These are phyloP conservation scores for Bilobella aurantiaca DNA, from an alignment of 1,140 invertebrate species.

Conservation along the genomic window DNA sequence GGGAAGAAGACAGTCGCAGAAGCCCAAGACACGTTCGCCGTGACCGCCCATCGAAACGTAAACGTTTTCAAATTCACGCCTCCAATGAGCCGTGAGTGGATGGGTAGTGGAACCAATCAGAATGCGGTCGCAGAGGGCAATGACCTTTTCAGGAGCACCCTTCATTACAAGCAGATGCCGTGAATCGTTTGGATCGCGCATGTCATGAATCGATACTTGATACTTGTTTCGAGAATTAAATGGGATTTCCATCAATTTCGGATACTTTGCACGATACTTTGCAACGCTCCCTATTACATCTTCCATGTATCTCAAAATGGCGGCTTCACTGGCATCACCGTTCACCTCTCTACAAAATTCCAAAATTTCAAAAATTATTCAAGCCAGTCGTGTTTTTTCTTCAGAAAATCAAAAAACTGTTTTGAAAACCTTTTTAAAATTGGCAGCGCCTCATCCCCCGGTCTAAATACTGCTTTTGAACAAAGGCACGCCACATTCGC, in stretches of 20 bases:
- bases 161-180: constrained; percentile 33
- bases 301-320: constrained; percentile 63
- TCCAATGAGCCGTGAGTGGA: constrained; percentile 46
- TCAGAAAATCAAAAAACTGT: not conserved
- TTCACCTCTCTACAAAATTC: constrained; percentile 6
- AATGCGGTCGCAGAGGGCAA: constrained; percentile 52
- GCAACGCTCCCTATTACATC: constrained; percentile 34
- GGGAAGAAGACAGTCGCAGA: constrained; percentile 42
- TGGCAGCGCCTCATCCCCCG: constrained; percentile 46
- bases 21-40: constrained; percentile 49
- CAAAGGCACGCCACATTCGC: constrained; percentile 60
- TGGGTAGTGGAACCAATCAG: constrained; percentile 46
- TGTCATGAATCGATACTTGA: constrained; percentile 14
- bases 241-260: constrained; percentile 38
- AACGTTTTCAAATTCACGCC: constrained; percentile 49
- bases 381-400: not conserved
- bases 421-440: constrained; percentile 19
- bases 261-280: constrained; percentile 31
- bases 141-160: constrained; percentile 56
- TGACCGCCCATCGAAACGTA: constrained; percentile 55
- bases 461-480: constrained; percentile 62
- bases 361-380: not conserved
- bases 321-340: constrained; percentile 21
- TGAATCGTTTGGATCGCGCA: constrained; percentile 19
- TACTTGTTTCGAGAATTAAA: constrained; percentile 42